phyloP scores from a whole-genome alignment of 1,140 invertebrate species.

The Hesperophylax magnus region DNA sequence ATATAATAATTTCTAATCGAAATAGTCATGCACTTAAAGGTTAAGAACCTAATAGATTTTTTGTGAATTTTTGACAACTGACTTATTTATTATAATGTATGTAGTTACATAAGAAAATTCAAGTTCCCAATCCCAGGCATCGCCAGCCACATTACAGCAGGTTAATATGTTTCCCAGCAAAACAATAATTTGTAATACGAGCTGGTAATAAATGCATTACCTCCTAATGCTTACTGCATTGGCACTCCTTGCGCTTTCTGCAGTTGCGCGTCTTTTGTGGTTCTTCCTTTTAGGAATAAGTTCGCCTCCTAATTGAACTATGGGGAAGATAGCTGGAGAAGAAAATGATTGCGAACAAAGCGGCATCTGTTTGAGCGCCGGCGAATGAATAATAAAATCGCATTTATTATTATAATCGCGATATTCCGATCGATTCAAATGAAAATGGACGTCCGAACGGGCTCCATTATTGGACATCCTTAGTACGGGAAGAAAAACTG shows the following conservation, averaged over 20 bases:
- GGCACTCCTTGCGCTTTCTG: neutral
- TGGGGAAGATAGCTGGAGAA: slow-evolving; percentile 19
- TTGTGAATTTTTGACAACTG: no score
- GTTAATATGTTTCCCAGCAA: no score
- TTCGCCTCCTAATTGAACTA: slow-evolving; percentile 48
- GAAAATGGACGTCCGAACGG: neutral
- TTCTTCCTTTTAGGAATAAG: slow-evolving; percentile 47
- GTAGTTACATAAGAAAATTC: no score
- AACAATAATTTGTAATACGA: no score
- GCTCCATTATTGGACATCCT: slow-evolving; percentile 2
- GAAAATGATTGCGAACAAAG: slow-evolving; percentile 47
- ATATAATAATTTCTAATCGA: no score
- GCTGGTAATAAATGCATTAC: no score
- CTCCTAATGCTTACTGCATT: no score
- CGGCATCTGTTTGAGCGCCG: slow-evolving; percentile 48
- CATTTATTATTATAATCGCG: slow-evolving; percentile 49
- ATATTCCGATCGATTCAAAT: slow-evolving; percentile 46
- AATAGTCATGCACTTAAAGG: no score
- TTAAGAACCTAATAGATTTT: no score
- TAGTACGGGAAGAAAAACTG: neutral
- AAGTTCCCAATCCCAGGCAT: no score
- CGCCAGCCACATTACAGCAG: no score
- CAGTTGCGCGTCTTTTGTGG: neutral
- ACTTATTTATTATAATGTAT: no score
- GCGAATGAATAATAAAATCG: slow-evolving; percentile 54